Base-by-base conservation (phyloP, 2,797 vertebrate species). In the Cryptoprocta ferox region DNA sequence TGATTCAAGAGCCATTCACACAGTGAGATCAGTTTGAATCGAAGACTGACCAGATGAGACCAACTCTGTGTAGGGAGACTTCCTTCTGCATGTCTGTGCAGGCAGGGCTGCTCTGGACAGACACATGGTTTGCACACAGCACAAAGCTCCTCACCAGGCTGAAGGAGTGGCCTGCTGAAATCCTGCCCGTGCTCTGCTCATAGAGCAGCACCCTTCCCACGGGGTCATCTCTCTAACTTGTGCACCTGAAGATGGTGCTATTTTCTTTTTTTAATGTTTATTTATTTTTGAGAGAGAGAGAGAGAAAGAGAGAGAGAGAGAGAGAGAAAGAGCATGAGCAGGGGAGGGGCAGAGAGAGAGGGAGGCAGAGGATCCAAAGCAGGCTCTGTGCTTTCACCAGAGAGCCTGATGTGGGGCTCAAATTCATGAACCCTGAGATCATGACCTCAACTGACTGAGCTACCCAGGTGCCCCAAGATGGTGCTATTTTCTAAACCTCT, bases 41-140 rank as follows among this genome's bases (percentile, higher is more conserved):
- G 28, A 37, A 18, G 28, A 10, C 28, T 56, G 50, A 6, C 68
- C 28, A 14, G n/a, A 59, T 32, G 50, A 21, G 35, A 15, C 4
- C 18, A 6, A 7, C 45, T 70, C 21, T 68, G 42, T 26, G 48
- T 30, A n/a, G 42, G n/a, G 24, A 56, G 24, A 16, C 11, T 37
- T 32, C 35, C 24, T 37, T 42, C 68, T 21, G 35, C 68, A 15
- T 14, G 35, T 59, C 68, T 24, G 50, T 39, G 48, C 50, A 42
- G 68, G 28, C 35, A 42, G 84, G 48, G 50, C 37, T 19, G 6
- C 12, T 13, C 24, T 12, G 26, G n/a, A 21, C 28, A 32, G 50
- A 24, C 4, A 30, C 1, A 2, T 1, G 18, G 2, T 9, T 2
- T 53, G n/a, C 32, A 15, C 56, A 26, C 18, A 3, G 37, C 21